A percentile compares a stretch with the other conserved stretches of the same genome.
These are phyloP conservation scores for Steatocranus sp. DNA, from an alignment of 2,797 vertebrate genomes.

Conservation along the genomic window DNA sequence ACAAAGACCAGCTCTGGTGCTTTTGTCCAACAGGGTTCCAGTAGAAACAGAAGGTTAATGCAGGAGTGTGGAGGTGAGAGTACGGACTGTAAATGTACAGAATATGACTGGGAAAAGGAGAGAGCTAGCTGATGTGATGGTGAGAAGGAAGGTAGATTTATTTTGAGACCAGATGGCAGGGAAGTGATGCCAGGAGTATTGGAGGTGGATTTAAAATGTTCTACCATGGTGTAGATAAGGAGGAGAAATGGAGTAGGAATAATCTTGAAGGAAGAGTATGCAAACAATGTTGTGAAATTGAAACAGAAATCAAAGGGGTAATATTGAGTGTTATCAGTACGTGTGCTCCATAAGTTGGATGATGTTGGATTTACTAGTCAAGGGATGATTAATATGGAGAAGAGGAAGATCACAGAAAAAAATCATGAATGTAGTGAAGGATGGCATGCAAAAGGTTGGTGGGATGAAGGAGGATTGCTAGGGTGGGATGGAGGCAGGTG, in stretches of 20 bases:
- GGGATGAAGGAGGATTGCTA: not conserved
- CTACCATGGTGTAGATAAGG: not conserved
- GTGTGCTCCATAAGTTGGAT: not conserved
- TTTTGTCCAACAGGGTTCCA: not conserved
- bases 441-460: not conserved
- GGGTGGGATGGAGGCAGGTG: rapidly evolving
- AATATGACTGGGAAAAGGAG: not conserved
- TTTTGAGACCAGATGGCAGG: not conserved
- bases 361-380: not conserved
- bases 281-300: not conserved
- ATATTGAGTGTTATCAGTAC: not conserved
- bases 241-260: not conserved
- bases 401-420: not conserved
- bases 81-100: rapidly evolving
- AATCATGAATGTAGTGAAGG: rapidly evolving
- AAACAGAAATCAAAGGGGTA: not conserved
- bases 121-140: not conserved
- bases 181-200: not conserved
- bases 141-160: not conserved
- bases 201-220: not conserved
- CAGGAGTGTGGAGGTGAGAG: rapidly evolving
- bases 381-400: not conserved
- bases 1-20: not conserved
- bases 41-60: not conserved
- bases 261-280: not conserved